phyloP scores from a whole-genome alignment of 2,888 invertebrate genomes.

The Machimus atricapillus region DNA sequence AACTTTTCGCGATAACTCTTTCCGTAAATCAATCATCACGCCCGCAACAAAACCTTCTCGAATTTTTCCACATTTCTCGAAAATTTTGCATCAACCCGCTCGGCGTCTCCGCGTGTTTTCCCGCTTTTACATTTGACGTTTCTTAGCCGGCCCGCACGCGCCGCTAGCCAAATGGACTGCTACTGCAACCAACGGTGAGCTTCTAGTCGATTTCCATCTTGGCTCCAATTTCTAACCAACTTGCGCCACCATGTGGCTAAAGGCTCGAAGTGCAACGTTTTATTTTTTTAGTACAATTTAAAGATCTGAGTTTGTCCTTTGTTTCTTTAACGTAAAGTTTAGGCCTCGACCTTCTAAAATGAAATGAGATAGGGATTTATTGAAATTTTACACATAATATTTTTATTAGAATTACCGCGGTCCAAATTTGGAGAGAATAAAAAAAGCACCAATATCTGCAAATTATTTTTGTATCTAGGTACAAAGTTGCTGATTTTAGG shows the following conservation, averaged over 20 bases:
- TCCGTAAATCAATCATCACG: constrained; percentile 68
- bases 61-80: background rate
- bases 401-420: too few relatives aligned
- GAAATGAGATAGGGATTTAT: too few relatives aligned
- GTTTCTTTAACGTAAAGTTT: too few relatives aligned
- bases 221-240: too few relatives aligned
- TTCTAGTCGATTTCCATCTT: background rate
- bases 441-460: too few relatives aligned
- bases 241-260: background rate
- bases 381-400: too few relatives aligned
- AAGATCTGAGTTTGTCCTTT: too few relatives aligned
- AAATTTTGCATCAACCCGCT: background rate
- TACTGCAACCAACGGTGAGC: background rate
- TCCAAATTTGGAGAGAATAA: too few relatives aligned
- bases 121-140: background rate
- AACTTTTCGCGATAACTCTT: constrained; percentile 65
- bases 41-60: constrained; percentile 39
- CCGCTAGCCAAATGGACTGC: background rate
- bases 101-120: background rate
- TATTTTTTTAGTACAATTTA: background rate
- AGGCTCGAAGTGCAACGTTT: background rate
- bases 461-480: too few relatives aligned
- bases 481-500: too few relatives aligned
- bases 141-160: background rate
- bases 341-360: too few relatives aligned